Evolutionary conservation across 2,113 vertebrate genomes (phyloP).

Genomic region (Thinocorus orbignyianus): DNA sequence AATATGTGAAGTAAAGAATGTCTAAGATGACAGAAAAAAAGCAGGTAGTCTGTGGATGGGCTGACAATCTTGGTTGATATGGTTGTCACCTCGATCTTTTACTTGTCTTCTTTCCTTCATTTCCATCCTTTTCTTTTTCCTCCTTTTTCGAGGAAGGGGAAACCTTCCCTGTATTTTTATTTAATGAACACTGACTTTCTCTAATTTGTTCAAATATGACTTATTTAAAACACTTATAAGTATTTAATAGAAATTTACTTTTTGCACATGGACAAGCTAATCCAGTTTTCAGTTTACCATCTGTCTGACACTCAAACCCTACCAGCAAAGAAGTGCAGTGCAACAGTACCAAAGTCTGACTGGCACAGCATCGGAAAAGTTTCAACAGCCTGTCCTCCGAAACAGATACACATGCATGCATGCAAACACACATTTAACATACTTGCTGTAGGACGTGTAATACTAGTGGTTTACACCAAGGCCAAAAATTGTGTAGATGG

Average conservation of each 20-base stretch:
- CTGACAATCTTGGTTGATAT: neutral
- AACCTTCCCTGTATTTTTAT: neutral
- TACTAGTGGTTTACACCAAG: neutral
- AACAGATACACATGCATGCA: neutral
- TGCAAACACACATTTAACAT: neutral
- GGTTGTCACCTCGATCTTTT: neutral
- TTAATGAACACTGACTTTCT: neutral
- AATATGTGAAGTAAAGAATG: conserved; percentile 44
- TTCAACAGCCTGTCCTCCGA: neutral
- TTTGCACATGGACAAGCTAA: neutral
- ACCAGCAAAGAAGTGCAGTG: neutral
- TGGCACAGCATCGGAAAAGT: neutral
- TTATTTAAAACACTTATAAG: neutral
- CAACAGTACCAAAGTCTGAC: neutral
- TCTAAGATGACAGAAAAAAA: neutral
- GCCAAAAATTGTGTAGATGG: neutral
- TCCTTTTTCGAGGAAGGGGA: neutral
- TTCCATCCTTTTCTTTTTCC: rapidly evolving
- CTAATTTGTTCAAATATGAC: neutral
- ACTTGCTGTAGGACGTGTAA: neutral
- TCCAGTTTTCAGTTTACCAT: neutral
- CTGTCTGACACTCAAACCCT: neutral
- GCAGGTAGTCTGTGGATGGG: neutral
- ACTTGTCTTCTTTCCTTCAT: neutral
- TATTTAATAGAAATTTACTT: neutral